Base-by-base conservation (phyloP, 2,888 invertebrate species). In the Horisme vitalbata region DNA sequence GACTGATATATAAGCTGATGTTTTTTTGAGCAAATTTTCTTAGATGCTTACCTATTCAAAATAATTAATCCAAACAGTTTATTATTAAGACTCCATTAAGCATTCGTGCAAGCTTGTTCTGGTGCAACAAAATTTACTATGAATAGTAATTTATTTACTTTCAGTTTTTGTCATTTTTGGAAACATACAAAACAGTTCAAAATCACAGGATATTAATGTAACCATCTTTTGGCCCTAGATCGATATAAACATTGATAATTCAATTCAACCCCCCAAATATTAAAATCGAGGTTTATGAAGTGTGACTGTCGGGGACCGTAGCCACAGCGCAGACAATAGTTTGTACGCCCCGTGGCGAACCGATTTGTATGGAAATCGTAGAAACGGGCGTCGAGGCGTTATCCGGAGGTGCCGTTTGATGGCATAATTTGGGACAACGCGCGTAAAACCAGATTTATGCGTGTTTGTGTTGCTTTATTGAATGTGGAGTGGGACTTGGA, bases 291-390 rank as follows among this genome's bases (percentile, higher is more conserved):
- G 86, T 88, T 85, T 87, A 89, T 83, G 84, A 83, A 79, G 77
- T 84, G 84, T 79, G 79, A 82, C 79, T 68, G 28, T 38, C 13
- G 27, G 41, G 58, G 58, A 55, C 27, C 12, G 27, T 31, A 11
- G 39, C 13, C 33, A 47, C 27, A 49, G 36, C 14, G 2, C 21
- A 14, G 30, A 13, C 24, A 37, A 18, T 18, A 37, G 44, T 45
- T 57, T 59, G 62, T 68, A 67, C 39, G 18, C 48, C 43, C 76
- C 83, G 84, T 79, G 74, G 76, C 82, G 69, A 84, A 87, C 57
- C 82, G 85, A 87, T 89, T 89, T 86, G 83, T 85, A 89, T 88
- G 88, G 83, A 86, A 86, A 87, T 88, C 71, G 71, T 68, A 66
- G 62, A 68, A 72, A 75, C 63, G 71, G 44, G 75, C 79, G 71